Evolutionary conservation across 2,888 invertebrate species (phyloP).

Genomic region (Lumbricus terrestris): DNA sequence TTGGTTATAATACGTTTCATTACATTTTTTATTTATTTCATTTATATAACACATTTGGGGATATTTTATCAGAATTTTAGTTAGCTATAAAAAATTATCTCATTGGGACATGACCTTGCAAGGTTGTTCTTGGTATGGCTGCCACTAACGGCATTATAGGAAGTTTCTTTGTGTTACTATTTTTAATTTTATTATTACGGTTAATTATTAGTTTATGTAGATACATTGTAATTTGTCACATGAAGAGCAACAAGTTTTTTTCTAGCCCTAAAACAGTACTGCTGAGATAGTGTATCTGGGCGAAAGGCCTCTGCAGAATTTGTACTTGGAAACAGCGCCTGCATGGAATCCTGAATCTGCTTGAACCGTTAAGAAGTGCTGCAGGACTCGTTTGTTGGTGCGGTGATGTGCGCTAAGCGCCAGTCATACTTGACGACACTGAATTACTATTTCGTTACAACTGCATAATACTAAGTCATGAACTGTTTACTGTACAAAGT

Average conservation of each 20-base stretch:
- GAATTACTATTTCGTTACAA: neutral
- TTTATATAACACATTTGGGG: no score
- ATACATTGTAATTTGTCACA: neutral
- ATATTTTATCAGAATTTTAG: no score
- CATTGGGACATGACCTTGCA: no score
- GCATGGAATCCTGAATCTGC: slow-evolving; percentile 3
- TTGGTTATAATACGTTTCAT: no score
- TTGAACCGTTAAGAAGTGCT: neutral
- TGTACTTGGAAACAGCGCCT: neutral
- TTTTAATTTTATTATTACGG: neutral
- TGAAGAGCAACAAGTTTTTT: neutral
- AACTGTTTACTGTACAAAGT: neutral
- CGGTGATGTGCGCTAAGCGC: no score
- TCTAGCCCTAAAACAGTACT: neutral
- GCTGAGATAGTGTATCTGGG: neutral
- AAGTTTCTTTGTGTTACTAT: neutral
- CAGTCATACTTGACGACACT: neutral
- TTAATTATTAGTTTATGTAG: neutral
- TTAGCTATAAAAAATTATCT: no score
- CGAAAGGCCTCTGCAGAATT: neutral
- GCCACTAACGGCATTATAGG: no score
- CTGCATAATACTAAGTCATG: neutral
- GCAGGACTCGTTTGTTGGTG: neutral
- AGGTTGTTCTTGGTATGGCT: no score
- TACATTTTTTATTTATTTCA: no score